A percentile compares a stretch with the other conserved stretches of the same genome.
phyloP scores from a whole-genome alignment of 1,140 invertebrate genomes.

The Phortica variegata region DNA sequence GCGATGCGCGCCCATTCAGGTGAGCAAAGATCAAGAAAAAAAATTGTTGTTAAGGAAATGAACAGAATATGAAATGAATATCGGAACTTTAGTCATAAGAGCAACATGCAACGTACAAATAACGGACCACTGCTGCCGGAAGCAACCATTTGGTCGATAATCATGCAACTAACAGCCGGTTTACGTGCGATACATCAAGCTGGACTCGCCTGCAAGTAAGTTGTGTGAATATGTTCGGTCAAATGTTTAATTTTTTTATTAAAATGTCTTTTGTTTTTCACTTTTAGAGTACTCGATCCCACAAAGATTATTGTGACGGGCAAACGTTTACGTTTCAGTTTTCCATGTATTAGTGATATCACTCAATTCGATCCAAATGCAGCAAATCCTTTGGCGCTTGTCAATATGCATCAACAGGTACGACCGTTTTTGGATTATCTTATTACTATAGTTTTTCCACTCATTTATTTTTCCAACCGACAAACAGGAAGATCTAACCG shows the following conservation, averaged over 20 bases:
- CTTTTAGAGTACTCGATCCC: conserved; percentile 78
- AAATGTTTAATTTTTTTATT: neutral
- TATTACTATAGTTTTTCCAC: too few relatives aligned
- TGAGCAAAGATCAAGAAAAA: too few relatives aligned
- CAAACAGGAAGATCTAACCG: conserved; percentile 84
- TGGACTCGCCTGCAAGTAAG: conserved; percentile 68
- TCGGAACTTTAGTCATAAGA: conserved; percentile 68
- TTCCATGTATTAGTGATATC: conserved; percentile 81
- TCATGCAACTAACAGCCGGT: conserved; percentile 94
- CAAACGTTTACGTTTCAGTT: conserved; percentile 75
- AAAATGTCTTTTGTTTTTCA: neutral
- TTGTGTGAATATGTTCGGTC: neutral
- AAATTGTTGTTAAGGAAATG: too few relatives aligned
- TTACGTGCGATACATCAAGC: conserved; percentile 87
- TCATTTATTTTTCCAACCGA: too few relatives aligned
- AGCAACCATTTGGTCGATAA: conserved; percentile 90
- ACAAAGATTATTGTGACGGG: conserved; percentile 85
- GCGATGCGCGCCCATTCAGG: conserved; percentile 75
- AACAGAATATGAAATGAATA: too few relatives aligned
- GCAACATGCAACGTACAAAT: conserved; percentile 66
- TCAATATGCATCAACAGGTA: conserved; percentile 73
- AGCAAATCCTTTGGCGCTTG: conserved; percentile 59
- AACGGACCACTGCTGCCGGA: conserved; percentile 79
- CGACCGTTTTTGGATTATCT: too few relatives aligned
- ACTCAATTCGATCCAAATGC: conserved; percentile 76